Evolutionary conservation across 2,888 invertebrate species (phyloP).

Genomic region (Acanthosepion pharaonis): DNA sequence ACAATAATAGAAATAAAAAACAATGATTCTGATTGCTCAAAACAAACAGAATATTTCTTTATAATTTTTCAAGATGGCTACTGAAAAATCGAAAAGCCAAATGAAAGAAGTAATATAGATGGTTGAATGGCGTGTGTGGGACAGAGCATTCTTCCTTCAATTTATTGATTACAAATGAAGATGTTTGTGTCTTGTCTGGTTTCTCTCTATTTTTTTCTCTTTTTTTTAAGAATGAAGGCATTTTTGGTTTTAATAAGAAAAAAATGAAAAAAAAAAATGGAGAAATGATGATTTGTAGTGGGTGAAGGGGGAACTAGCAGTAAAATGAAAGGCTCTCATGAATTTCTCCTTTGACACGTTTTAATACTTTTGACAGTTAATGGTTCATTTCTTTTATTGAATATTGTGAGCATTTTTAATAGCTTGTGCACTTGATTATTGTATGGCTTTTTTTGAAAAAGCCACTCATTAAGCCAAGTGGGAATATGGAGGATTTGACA

Average conservation of each 20-base stretch:
- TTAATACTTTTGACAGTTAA: too few relatives aligned
- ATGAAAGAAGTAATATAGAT: background rate
- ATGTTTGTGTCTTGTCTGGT: background rate
- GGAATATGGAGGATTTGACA: too few relatives aligned
- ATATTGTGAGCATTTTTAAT: too few relatives aligned
- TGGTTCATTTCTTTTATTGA: too few relatives aligned
- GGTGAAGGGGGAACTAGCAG: background rate
- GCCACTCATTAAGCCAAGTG: too few relatives aligned
- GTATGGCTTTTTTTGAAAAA: too few relatives aligned
- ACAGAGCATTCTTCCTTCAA: background rate
- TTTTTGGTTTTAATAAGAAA: background rate
- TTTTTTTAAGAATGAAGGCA: background rate
- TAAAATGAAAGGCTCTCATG: background rate
- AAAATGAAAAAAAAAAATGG: background rate
- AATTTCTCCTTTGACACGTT: too few relatives aligned
- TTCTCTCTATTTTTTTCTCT: background rate
- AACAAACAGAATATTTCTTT: background rate
- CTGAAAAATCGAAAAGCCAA: background rate
- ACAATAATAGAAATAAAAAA: background rate
- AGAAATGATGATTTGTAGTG: background rate
- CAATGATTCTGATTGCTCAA: background rate
- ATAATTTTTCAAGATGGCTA: background rate
- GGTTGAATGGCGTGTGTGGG: background rate
- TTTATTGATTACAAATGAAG: background rate
- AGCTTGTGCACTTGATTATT: too few relatives aligned